Base-by-base conservation (phyloP, 2,888 invertebrate genomes). In the Tribolium freemani region DNA sequence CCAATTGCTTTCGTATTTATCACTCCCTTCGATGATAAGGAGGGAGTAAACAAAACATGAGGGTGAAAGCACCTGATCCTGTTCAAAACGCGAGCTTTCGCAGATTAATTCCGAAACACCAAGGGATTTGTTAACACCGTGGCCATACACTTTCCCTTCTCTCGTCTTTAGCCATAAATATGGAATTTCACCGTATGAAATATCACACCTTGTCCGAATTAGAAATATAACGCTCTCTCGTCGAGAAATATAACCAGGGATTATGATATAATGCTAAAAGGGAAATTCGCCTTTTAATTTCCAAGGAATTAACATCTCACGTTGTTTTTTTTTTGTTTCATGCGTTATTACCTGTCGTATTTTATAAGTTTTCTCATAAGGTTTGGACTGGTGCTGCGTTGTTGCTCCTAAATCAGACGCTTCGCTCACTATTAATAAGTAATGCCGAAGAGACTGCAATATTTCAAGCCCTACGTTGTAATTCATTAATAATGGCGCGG, bases 111-210 rank as follows among this genome's bases (percentile, higher is more conserved):
- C 80, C 74, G 76, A 73, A 75, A 68, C 71, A 74, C 76, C 73
- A 54, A 72, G 83, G 82, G 81, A 82, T 82, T 82, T 81, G 79
- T 79, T 79, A 78, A 80, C 81, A 79, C 79, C 81, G 78, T 78
- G 76, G 76, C 77, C 45, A 13, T 61, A 31, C 26, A 63, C 50
- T 50, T 63, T 21, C 50, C 63, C 46, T n/a, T 74, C 75, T 75
- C 76, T 78, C 78, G 31, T 20, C 16, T 16, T 74, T 75, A 75
- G 77, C 78, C 78, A 82, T 82, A 81, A 82, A 82, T 82, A 81
- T 80, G 81, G 78, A 81, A 81, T 82, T 81, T 79, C 80, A 75
- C 50, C 76, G 72, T 79, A 83, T 83, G 83, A 83, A 84, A 83
- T 83, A 84, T 83, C 83, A 83, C 82, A 81, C 83, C 81, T 74